Conservation (phyloP, 2,888 invertebrate genomes). For the Chelonus formosanus region DNA sequence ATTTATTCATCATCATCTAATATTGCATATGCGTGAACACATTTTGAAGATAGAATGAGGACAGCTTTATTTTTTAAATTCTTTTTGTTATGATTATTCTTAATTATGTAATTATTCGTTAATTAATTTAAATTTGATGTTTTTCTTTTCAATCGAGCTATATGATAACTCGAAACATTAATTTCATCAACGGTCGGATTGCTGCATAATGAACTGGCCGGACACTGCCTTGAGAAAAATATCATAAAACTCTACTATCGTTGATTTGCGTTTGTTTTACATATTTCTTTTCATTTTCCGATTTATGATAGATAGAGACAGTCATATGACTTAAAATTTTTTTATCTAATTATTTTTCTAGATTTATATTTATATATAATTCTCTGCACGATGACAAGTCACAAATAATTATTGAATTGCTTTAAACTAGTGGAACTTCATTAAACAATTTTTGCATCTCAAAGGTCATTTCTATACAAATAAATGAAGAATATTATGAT, state of each 20-base stretch:
- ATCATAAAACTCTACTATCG: slow-evolving; percentile 17
- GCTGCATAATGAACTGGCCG: slow-evolving; percentile 26
- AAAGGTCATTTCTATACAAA: background rate
- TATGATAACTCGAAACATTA: background rate
- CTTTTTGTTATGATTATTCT: slow-evolving; percentile 23
- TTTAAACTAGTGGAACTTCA: too few relatives aligned
- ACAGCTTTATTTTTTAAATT: slow-evolving; percentile 27
- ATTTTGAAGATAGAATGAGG: slow-evolving; percentile 51
- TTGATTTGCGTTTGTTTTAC: slow-evolving; percentile 13
- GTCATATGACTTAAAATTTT: background rate
- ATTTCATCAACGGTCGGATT: slow-evolving; percentile 21
- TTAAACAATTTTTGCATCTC: slow-evolving; percentile 2
- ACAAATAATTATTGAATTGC: too few relatives aligned
- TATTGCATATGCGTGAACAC: slow-evolving; percentile 60
- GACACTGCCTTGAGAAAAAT: slow-evolving; percentile 21
- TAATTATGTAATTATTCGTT: slow-evolving; percentile 23
- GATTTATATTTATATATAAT: too few relatives aligned
- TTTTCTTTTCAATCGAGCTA: slow-evolving; percentile 7
- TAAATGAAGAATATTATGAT: background rate
- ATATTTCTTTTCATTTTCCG: background rate
- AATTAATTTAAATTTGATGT: slow-evolving; percentile 6
- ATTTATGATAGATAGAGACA: background rate
- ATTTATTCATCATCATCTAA: slow-evolving; percentile 51
- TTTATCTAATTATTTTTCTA: background rate
- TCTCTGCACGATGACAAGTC: too few relatives aligned